These are phyloP conservation scores for Apodemia zela DNA, from an alignment of 2,888 invertebrate genomes.

Conservation along the genomic window DNA sequence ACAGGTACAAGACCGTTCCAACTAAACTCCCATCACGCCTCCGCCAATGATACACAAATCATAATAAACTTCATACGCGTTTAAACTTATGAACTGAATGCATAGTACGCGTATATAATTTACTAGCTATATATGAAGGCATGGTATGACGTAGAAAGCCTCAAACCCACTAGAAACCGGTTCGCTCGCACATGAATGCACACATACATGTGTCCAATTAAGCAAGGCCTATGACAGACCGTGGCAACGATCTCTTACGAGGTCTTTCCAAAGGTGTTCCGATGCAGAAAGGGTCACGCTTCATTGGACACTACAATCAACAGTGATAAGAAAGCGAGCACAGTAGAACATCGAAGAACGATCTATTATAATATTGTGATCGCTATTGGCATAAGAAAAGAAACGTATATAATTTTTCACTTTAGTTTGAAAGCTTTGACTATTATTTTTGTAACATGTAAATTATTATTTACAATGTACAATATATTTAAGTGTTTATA, in stretches of 20 bases:
- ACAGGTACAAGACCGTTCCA: slow-evolving; percentile 49
- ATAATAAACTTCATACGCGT: slow-evolving; percentile 64
- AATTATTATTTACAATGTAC: not conserved
- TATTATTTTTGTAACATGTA: not conserved
- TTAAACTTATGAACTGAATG: slow-evolving; percentile 57
- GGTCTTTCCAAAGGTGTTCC: slow-evolving; percentile 41
- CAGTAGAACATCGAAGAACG: slow-evolving; percentile 40
- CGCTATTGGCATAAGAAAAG: slow-evolving; percentile 30
- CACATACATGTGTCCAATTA: slow-evolving; percentile 70
- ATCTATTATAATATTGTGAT: slow-evolving; percentile 37
- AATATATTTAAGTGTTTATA: not conserved
- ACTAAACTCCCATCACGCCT: slow-evolving; percentile 63
- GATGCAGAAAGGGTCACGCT: slow-evolving; percentile 51
- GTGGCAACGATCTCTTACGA: slow-evolving; percentile 53
- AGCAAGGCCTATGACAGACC: slow-evolving; percentile 63
- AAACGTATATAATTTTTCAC: slow-evolving; percentile 18
- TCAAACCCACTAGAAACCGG: slow-evolving; percentile 67
- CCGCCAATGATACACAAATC: slow-evolving; percentile 67
- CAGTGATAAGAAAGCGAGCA: slow-evolving; percentile 70
- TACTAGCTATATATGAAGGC: slow-evolving; percentile 59
- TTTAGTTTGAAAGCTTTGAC: slow-evolving; percentile 1
- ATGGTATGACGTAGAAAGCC: slow-evolving; percentile 71
- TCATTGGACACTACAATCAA: slow-evolving; percentile 54
- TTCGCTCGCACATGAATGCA: slow-evolving; percentile 66
- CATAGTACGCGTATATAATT: slow-evolving; percentile 42